These are phyloP conservation scores for Ahaetulla prasina DNA, from an alignment of 2,113 vertebrate genomes.

Conservation along the genomic window DNA sequence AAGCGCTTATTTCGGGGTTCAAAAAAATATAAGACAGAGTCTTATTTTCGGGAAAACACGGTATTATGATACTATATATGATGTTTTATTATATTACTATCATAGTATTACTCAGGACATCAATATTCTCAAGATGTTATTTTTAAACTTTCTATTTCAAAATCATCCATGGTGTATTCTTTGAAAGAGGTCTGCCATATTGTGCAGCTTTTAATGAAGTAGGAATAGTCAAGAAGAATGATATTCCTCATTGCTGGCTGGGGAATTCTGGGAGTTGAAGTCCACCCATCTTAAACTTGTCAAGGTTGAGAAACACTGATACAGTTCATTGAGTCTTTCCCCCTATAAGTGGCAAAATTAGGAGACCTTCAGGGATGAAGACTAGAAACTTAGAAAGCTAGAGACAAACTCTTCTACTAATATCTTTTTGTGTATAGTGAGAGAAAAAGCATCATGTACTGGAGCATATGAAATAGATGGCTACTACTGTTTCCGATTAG, in stretches of 20 bases:
- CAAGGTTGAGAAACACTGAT: not conserved
- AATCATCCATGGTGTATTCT: not conserved
- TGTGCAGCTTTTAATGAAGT: not conserved
- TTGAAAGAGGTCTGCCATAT: not conserved
- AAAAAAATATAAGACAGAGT: too few species aligned
- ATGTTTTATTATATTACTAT: not conserved
- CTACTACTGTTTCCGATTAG: not conserved
- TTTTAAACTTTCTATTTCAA: not conserved
- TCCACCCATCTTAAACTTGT: too few species aligned
- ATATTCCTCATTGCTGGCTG: not conserved
- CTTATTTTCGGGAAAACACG: too few species aligned
- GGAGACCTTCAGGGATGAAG: not conserved
- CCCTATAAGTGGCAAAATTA: not conserved
- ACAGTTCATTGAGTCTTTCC: accelerated
- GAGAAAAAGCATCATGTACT: slow-evolving; percentile 1
- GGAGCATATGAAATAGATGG: not conserved
- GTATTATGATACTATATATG: not conserved
- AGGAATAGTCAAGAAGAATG: not conserved
- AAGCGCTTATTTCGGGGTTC: too few species aligned
- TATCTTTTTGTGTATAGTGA: not conserved
- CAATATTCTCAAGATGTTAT: not conserved
- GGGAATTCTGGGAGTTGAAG: too few species aligned
- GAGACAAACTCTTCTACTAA: not conserved
- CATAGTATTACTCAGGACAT: not conserved
- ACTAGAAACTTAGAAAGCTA: not conserved